Evolutionary conservation across 2,113 vertebrate species (phyloP).

Genomic region (Hydrochoerus hydrochaeris): DNA sequence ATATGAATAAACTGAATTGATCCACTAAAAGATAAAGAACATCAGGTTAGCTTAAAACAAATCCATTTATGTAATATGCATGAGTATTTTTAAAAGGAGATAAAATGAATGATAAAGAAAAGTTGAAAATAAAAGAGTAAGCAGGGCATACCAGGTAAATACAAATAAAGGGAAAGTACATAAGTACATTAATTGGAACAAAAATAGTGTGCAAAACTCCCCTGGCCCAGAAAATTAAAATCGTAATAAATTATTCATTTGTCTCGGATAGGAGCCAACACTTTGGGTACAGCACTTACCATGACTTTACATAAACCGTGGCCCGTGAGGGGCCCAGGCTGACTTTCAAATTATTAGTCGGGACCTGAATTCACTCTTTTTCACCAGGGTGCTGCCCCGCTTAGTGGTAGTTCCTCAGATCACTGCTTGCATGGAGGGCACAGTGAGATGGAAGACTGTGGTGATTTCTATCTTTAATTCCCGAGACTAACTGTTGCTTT

Average conservation of each 20-base stretch:
- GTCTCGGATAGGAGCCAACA: not conserved
- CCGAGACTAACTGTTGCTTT: not conserved
- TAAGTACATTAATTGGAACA: not conserved
- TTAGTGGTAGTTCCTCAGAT: not conserved
- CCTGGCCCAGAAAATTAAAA: not conserved
- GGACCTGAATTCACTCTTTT: not conserved
- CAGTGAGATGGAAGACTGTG: not conserved
- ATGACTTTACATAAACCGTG: not conserved
- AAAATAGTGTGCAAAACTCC: not conserved
- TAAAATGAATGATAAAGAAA: not conserved
- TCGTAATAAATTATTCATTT: not conserved
- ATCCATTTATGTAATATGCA: not conserved
- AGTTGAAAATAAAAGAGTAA: not conserved
- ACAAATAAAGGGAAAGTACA: not conserved
- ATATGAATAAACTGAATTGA: not conserved
- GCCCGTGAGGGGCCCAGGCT: not conserved
- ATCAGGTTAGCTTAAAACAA: not conserved
- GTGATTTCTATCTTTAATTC: not conserved
- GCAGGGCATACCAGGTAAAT: not conserved
- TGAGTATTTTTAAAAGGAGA: not conserved
- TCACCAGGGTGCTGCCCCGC: not conserved
- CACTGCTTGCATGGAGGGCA: not conserved
- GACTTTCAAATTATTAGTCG: conserved; percentile 29
- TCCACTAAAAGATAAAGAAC: not conserved
- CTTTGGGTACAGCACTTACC: not conserved